Evolutionary conservation across 2,888 invertebrate genomes (phyloP).

Genomic region (Cyaniris semiargus): DNA sequence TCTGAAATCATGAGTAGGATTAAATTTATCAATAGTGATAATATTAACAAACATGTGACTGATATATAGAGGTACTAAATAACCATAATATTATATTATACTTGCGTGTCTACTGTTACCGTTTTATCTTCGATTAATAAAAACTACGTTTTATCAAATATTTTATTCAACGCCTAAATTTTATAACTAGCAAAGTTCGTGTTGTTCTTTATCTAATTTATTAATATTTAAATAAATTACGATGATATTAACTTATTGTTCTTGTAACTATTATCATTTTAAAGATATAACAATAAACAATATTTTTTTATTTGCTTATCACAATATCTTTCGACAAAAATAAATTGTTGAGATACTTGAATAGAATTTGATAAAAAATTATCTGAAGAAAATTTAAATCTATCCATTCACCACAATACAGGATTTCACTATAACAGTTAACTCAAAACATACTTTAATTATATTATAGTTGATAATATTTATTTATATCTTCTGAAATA

Average conservation of each 20-base stretch:
- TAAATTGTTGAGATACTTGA: too few relatives aligned
- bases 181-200: not conserved
- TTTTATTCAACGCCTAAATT: not conserved
- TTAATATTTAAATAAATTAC: not conserved
- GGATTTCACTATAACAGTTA: not conserved
- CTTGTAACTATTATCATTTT: too few relatives aligned
- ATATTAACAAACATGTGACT: not conserved
- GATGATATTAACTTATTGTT: not conserved
- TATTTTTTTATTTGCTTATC: too few relatives aligned
- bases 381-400: too few relatives aligned
- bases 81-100: not conserved
- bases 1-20: conserved; percentile 52
- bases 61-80: not conserved
- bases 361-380: too few relatives aligned
- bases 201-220: not conserved
- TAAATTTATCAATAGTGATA: conserved; percentile 47
- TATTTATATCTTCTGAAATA: not conserved
- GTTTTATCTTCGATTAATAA: too few relatives aligned
- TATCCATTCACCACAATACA: not conserved
- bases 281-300: too few relatives aligned
- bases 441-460: not conserved
- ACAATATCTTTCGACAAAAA: too few relatives aligned
- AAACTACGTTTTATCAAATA: not conserved
- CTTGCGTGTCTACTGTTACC: not conserved
- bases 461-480: not conserved